These are phyloP conservation scores for Prenolepis imparis DNA, from an alignment of 2,888 invertebrate species.

Conservation along the genomic window DNA sequence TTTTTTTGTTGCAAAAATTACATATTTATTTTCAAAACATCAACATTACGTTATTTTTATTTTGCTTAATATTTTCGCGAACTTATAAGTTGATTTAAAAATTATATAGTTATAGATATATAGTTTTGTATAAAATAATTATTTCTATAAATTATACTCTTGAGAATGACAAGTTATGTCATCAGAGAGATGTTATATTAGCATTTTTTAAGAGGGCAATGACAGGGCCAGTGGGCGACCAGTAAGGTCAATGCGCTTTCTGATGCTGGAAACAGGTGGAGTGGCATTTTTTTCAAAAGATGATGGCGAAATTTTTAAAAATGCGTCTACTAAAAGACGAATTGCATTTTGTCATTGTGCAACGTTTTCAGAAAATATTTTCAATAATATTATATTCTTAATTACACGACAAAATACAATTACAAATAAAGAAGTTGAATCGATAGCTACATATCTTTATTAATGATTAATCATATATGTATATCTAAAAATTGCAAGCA, in stretches of 20 bases:
- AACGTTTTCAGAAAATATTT: background rate
- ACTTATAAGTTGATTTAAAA: background rate
- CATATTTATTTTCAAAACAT: background rate
- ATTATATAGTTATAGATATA: background rate
- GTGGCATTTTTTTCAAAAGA: background rate
- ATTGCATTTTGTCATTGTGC: background rate
- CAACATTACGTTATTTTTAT: background rate
- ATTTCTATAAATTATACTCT: constrained; percentile 1
- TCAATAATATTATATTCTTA: background rate
- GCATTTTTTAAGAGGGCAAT: constrained; percentile 21
- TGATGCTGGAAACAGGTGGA: constrained; percentile 18
- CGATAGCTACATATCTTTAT: background rate
- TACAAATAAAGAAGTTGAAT: background rate
- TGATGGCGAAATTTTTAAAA: constrained; percentile 8
- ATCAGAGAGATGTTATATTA: background rate
- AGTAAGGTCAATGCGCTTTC: constrained; percentile 18
- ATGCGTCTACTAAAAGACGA: background rate
- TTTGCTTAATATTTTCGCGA: background rate
- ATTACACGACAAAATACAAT: background rate
- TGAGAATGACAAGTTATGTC: background rate
- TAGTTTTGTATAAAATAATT: background rate
- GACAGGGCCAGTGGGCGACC: constrained; percentile 28
- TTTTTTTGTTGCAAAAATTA: background rate
- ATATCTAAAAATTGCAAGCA: background rate
- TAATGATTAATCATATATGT: background rate